Evolutionary conservation across 2,797 vertebrate species (phyloP).

Genomic region (Vespertilio murinus): DNA sequence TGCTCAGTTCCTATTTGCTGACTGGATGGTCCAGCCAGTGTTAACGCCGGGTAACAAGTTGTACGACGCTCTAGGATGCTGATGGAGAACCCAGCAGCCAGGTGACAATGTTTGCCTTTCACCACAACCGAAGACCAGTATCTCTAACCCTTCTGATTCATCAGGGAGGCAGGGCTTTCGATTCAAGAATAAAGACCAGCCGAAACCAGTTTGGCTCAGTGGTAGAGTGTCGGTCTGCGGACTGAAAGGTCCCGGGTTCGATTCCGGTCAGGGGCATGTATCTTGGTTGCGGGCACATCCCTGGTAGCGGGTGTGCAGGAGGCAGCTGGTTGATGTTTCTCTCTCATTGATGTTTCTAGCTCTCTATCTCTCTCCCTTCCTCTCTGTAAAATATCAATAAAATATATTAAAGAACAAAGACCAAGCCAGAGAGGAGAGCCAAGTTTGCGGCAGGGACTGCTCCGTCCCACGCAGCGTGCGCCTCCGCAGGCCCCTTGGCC

Average conservation of each 20-base stretch:
- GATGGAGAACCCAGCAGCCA: too few species aligned
- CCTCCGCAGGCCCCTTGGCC: background rate
- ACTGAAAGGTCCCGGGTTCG: too few species aligned
- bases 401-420: background rate
- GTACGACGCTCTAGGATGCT: background rate
- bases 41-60: background rate
- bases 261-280: too few species aligned
- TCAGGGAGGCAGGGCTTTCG: background rate
- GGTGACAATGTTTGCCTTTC: background rate
- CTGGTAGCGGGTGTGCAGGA: too few species aligned
- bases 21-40: background rate
- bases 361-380: too few species aligned
- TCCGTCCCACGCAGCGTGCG: rapidly evolving
- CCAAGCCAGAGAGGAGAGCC: background rate
- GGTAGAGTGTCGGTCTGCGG: too few species aligned
- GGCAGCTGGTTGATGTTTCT: too few species aligned
- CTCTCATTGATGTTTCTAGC: too few species aligned
- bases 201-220: too few species aligned
- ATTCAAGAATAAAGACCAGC: background rate
- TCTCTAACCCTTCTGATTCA: background rate
- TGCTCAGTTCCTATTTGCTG: background rate
- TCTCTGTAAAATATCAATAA: too few species aligned
- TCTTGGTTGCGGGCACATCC: too few species aligned
- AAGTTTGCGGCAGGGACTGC: rapidly evolving
- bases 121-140: rapidly evolving